Evolutionary conservation across 2,797 vertebrate species (phyloP).

Genomic region (Trichosurus vulpecula): DNA sequence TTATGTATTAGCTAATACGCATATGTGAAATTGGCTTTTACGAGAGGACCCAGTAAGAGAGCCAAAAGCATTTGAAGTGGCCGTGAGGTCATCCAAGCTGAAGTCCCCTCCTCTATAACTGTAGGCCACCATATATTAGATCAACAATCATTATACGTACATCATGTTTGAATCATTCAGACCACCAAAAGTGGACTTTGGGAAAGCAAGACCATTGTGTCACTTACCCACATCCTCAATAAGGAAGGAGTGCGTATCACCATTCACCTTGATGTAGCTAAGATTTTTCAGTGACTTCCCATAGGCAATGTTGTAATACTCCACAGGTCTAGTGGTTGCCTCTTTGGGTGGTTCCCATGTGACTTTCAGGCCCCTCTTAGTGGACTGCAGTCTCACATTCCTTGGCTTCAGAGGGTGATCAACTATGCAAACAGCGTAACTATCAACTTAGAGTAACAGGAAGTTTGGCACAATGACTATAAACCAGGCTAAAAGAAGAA

Average conservation of each 20-base stretch:
- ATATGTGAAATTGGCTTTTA: not conserved
- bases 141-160: not conserved
- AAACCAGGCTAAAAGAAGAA: conserved; percentile 29
- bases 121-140: not conserved
- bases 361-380: conserved; percentile 85
- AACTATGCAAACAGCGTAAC: conserved; percentile 80
- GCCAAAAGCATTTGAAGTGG: not conserved
- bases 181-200: not conserved
- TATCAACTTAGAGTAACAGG: conserved; percentile 60
- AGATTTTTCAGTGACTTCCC: conserved; percentile 88
- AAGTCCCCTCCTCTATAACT: not conserved
- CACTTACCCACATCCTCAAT: conserved; percentile 87
- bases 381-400: conserved; percentile 86
- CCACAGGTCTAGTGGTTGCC: conserved; percentile 84
- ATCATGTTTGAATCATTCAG: not conserved
- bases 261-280: conserved; percentile 84
- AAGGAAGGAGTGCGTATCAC: conserved; percentile 82
- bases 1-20: not conserved
- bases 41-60: not conserved
- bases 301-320: conserved; percentile 86
- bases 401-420: conserved; percentile 85
- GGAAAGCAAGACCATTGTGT: not conserved
- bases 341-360: conserved; percentile 88
- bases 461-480: conserved; percentile 17
- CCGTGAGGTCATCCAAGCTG: not conserved